Conservation (phyloP, 1,140 invertebrate species). For the Leptonema lineaticorne region DNA sequence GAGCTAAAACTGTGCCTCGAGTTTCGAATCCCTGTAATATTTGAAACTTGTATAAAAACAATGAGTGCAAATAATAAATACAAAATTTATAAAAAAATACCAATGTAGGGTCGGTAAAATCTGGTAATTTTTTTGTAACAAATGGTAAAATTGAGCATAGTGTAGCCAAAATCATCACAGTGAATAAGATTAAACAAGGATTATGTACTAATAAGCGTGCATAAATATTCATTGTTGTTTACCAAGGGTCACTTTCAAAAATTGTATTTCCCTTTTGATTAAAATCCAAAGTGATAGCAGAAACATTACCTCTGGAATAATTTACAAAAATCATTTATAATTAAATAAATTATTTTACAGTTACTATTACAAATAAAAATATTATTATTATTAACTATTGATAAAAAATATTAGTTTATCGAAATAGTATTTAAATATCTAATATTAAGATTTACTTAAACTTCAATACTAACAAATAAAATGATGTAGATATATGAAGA, state of each 20-base stretch:
- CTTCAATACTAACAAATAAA: too few species aligned
- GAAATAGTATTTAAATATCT: too few species aligned
- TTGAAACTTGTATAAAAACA: neutral
- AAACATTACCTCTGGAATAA: slow-evolving; percentile 38
- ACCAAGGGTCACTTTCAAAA: slow-evolving; percentile 23
- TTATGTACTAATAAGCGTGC: slow-evolving; percentile 70
- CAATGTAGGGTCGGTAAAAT: slow-evolving; percentile 76
- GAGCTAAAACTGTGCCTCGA: slow-evolving; percentile 77
- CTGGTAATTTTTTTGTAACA: slow-evolving; percentile 66
- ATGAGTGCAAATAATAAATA: neutral
- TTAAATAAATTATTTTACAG: too few species aligned
- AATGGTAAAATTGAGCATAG: slow-evolving; percentile 72
- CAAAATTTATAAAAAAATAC: slow-evolving; percentile 48
- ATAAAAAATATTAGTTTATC: too few species aligned
- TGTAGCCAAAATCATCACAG: slow-evolving; percentile 66
- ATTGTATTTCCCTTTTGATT: slow-evolving; percentile 23
- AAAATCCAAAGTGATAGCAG: slow-evolving; percentile 32
- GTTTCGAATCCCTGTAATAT: slow-evolving; percentile 78
- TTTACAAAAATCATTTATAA: too few species aligned
- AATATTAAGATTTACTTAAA: too few species aligned
- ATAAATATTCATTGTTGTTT: slow-evolving; percentile 57
- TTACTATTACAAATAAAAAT: too few species aligned
- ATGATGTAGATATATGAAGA: too few species aligned
- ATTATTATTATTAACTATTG: too few species aligned
- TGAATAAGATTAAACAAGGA: slow-evolving; percentile 70